phyloP scores from a whole-genome alignment of 2,797 vertebrate species.

The Silurus aristotelis region DNA sequence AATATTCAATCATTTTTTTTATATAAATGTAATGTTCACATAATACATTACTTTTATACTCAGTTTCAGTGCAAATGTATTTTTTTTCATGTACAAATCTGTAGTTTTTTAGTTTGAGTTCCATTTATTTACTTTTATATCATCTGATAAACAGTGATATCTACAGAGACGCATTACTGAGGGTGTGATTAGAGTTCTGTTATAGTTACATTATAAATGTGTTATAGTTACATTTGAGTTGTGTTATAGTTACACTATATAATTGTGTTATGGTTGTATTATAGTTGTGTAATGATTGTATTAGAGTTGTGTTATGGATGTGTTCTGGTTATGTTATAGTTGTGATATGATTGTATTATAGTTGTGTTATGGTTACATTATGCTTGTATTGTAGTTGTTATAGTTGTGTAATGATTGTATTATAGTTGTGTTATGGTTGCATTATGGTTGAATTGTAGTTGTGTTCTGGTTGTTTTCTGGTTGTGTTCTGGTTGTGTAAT shows the following conservation, averaged over 20 bases:
- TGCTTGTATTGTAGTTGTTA: too few species aligned
- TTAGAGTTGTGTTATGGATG: not conserved
- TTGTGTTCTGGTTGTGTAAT: not conserved
- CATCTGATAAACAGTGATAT: too few species aligned
- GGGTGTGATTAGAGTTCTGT: too few species aligned
- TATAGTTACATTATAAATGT: too few species aligned
- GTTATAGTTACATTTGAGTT: too few species aligned
- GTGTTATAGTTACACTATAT: not conserved
- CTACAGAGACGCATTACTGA: too few species aligned
- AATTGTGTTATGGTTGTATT: not conserved
- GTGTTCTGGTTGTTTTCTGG: not conserved
- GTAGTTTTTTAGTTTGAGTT: too few species aligned
- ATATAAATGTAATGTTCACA: not conserved
- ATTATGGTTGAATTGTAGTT: too few species aligned
- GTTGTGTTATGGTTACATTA: not conserved
- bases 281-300: not conserved
- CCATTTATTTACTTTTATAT: too few species aligned
- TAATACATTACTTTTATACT: not conserved
- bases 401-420: rapidly evolving
- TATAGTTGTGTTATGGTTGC: too few species aligned
- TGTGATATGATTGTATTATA: not conserved
- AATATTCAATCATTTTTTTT: too few species aligned
- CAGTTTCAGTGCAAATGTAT: not conserved
- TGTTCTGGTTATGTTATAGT: too few species aligned
- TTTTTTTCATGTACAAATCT: not conserved